Evolutionary conservation across 2,888 invertebrate species (phyloP), one percentile per base, ranked within the genome.

Genomic region (Halictus quadricinctus): DNA sequence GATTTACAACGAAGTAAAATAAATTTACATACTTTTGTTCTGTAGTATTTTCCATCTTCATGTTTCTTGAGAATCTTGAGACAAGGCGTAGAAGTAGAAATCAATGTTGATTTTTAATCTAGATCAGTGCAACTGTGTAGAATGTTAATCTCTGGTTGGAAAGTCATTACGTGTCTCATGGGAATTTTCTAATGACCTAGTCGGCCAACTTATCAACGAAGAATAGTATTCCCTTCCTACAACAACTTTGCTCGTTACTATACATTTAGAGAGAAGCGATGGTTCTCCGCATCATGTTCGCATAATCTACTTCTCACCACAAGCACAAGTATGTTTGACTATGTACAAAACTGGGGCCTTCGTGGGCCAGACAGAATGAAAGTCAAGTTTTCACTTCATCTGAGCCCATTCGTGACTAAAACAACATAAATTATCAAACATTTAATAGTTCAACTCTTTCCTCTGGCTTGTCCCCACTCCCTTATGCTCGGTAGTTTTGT

Each of bases 11-110:
- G 12, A 12, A 12, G 1, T 50, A 4, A 50, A 21, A 10, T 21
- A 54, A 54, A n/a, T 10, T 58, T 58, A 10, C 21, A 58, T 58
- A 12, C 4, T 12, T 54, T 21, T 21, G 21, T 54, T 54, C n/a
- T 10, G n/a, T 4, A 3, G 10, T 58, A n/a, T 58, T 58, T n/a
- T 10, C 10, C 10, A n/a, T 8, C 3, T 58, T 10, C 3, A n/a
- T 5, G n/a, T 58, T n/a, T n/a, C n/a, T n/a, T 10, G 0, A 4
- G 0, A n/a, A 12, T n/a, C n/a, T n/a, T 10, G 0, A 4, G 0
- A n/a, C 21, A n/a, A 12, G 10, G 10, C 10, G n/a, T n/a, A n/a
- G n/a, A n/a, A n/a, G 43, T 15, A 15, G 18, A 18, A 50, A 21
- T 58, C 25, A 12, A 21, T n/a, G n/a, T 25, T 21, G 13, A 13